phyloP scores from a whole-genome alignment of 2,113 vertebrate species.

The Carassius gibelio region DNA sequence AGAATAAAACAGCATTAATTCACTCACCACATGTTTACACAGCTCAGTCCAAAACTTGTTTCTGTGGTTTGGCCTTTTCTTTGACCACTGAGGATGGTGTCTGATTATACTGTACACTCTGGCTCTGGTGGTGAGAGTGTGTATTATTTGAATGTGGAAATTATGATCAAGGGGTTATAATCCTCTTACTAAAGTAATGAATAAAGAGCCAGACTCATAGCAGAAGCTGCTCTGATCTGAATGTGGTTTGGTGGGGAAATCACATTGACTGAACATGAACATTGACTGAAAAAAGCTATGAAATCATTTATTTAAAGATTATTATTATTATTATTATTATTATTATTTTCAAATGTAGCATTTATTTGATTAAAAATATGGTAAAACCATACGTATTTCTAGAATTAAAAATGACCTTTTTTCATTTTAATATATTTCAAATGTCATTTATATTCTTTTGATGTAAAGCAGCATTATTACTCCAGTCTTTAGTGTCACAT shows the following conservation, averaged over 20 bases:
- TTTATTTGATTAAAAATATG: background rate
- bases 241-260: background rate
- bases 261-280: background rate
- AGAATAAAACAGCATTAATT: background rate
- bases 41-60: background rate
- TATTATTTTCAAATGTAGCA: no score
- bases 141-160: background rate
- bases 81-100: background rate
- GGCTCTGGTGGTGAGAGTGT: background rate
- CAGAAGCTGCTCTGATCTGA: background rate
- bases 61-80: background rate
- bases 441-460: background rate
- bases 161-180: constrained; percentile 6
- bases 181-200: background rate
- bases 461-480: background rate
- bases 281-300: background rate
- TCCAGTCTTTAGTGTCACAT: background rate
- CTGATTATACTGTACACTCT: background rate
- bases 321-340: no score
- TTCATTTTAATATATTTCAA: background rate
- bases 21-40: background rate
- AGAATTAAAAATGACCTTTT: background rate
- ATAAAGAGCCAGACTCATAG: background rate
- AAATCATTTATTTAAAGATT: no score
- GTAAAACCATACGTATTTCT: background rate